These are phyloP conservation scores for Cataglyphis livida DNA, from an alignment of 2,888 invertebrate genomes.

Conservation along the genomic window DNA sequence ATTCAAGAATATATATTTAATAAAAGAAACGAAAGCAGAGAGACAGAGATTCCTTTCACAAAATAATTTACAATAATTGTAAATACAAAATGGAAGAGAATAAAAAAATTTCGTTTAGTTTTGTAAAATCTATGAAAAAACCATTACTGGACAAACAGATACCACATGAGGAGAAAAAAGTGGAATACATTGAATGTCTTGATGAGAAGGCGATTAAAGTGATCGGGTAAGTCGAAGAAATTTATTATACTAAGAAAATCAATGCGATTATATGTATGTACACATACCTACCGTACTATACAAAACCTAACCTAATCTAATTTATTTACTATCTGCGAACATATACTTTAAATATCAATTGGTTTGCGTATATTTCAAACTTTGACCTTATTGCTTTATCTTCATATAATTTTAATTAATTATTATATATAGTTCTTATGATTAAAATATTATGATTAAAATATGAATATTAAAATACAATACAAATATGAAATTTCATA, in stretches of 20 bases:
- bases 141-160: slow-evolving; percentile 83
- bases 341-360: neutral
- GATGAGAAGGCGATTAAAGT: slow-evolving; percentile 93
- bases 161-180: slow-evolving; percentile 86
- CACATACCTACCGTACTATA: no score
- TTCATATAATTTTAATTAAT: neutral
- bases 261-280: neutral
- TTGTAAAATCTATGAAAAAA: slow-evolving; percentile 90
- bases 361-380: neutral
- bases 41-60: neutral
- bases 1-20: neutral
- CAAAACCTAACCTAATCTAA: slow-evolving; percentile 59
- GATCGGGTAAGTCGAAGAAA: slow-evolving; percentile 88
- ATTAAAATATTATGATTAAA: neutral
- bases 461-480: neutral
- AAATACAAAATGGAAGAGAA: slow-evolving; percentile 84
- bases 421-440: neutral
- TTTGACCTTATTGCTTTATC: neutral
- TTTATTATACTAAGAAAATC: neutral
- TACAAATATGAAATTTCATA: neutral
- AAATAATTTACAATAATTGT: neutral
- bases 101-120: slow-evolving; percentile 94
- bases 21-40: neutral
- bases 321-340: neutral
- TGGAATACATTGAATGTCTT: slow-evolving; percentile 91